These are phyloP conservation scores for Centruroides vittatus DNA, from an alignment of 1,140 invertebrate genomes.

Conservation along the genomic window DNA sequence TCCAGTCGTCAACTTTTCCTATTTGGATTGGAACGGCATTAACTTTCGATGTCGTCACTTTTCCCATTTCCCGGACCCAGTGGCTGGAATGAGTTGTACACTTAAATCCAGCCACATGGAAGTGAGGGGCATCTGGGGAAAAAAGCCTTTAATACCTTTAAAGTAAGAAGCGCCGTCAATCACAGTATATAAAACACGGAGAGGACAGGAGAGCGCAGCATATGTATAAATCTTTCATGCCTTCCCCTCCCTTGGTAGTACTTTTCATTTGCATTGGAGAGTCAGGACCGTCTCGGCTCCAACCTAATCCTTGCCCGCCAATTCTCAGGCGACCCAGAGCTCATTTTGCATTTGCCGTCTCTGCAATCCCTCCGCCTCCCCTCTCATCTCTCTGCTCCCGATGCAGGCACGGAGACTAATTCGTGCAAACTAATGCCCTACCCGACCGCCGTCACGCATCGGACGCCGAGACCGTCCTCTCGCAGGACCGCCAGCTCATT, in stretches of 20 bases:
- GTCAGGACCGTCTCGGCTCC: background rate
- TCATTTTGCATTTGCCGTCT: slow-evolving; percentile 1
- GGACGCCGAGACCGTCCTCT: slow-evolving; percentile 4
- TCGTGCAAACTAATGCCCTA: too few species aligned
- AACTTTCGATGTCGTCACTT: too few species aligned
- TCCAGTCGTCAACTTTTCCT: too few species aligned
- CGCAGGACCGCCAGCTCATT: slow-evolving; percentile 12
- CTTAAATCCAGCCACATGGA: background rate
- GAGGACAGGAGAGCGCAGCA: background rate
- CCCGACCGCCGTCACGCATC: too few species aligned
- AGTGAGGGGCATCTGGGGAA: background rate
- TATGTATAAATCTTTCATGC: slow-evolving; percentile 13
- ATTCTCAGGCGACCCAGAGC: slow-evolving; percentile 5
- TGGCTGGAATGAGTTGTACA: too few species aligned
- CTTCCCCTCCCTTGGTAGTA: slow-evolving; percentile 5
- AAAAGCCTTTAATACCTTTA: slow-evolving; percentile 6
- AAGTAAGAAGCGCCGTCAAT: slow-evolving; percentile 8
- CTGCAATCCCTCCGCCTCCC: background rate
- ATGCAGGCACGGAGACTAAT: background rate
- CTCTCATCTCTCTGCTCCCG: slow-evolving; percentile 9
- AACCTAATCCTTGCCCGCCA: slow-evolving; percentile 7
- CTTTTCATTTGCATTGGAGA: slow-evolving; percentile 13
- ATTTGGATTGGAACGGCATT: too few species aligned
- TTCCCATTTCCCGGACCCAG: too few species aligned
- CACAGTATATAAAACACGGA: background rate